These are phyloP conservation scores for Sardinella longiceps DNA, from an alignment of 2,797 vertebrate species.

Conservation along the genomic window DNA sequence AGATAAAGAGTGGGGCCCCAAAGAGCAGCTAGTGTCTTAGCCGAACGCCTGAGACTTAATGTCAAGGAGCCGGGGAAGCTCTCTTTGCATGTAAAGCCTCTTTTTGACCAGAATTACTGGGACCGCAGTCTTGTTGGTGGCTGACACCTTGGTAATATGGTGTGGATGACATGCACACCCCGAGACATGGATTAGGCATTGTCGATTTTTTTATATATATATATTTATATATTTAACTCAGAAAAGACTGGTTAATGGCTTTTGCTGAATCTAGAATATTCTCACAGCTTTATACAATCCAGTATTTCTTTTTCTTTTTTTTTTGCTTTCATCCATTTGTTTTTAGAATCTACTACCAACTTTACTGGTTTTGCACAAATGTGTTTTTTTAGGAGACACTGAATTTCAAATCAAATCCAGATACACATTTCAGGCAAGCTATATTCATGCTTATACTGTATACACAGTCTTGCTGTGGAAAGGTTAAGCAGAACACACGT, in stretches of 20 bases:
- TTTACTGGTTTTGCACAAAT: background rate
- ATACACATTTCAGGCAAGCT: background rate
- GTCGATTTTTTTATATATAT: background rate
- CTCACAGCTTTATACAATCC: background rate
- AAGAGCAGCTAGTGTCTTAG: slow-evolving; percentile 21
- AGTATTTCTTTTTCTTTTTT: background rate
- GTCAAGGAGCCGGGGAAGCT: slow-evolving; percentile 26
- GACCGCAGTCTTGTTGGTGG: slow-evolving; percentile 22
- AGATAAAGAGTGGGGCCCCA: slow-evolving; percentile 19
- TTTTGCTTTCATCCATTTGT: background rate
- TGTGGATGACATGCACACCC: slow-evolving; percentile 35
- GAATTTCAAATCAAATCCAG: background rate
- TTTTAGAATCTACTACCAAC: background rate
- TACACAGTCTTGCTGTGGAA: slow-evolving; percentile 1
- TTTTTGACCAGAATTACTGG: slow-evolving; percentile 38
- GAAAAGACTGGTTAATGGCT: slow-evolving; percentile 18
- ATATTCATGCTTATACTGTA: background rate
- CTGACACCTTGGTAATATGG: slow-evolving; percentile 33
- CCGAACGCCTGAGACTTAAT: background rate
- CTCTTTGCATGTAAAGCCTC: slow-evolving; percentile 30
- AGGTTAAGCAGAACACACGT: slow-evolving; percentile 16
- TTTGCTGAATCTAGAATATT: background rate
- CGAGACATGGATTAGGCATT: slow-evolving; percentile 17
- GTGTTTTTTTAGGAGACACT: background rate
- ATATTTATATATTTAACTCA: background rate